Conservation (phyloP, 2,888 invertebrate genomes). For the Pseudococcus jackbeardsleyi region DNA sequence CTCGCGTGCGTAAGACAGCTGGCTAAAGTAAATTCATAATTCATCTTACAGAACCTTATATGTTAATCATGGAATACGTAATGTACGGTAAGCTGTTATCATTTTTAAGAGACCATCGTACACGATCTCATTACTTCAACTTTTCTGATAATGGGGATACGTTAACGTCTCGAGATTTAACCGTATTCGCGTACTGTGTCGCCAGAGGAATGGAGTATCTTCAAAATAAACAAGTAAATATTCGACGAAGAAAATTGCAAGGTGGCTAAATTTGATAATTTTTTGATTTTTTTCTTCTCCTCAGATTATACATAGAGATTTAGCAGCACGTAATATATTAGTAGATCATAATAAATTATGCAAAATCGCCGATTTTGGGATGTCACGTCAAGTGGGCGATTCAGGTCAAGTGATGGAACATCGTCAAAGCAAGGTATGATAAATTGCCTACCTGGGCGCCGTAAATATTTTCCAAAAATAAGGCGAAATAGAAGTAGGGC, state of each 20-base stretch:
- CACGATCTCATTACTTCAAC: conserved; percentile 74
- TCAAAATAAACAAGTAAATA: conserved; percentile 80
- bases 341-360: conserved; percentile 88
- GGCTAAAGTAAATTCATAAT: conserved; percentile 8
- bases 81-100: conserved; percentile 86
- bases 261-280: too few relatives aligned
- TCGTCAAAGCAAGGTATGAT: conserved; percentile 70
- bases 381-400: conserved; percentile 78
- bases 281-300: conserved; percentile 67
- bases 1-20: neutral
- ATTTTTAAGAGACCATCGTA: conserved; percentile 78
- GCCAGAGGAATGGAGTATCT: conserved; percentile 89
- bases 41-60: conserved; percentile 78
- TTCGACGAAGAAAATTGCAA: neutral
- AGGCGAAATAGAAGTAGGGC: too few relatives aligned
- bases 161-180: conserved; percentile 80
- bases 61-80: conserved; percentile 88
- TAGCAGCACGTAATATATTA: conserved; percentile 86
- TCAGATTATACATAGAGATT: conserved; percentile 87
- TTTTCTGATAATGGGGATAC: conserved; percentile 77
- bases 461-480: neutral
- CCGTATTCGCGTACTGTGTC: conserved; percentile 85
- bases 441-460: neutral
- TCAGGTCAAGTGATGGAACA: conserved; percentile 73
- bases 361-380: conserved; percentile 90